Percentiles rank a stretch among this genome's conserved stretches.
phyloP scores from a whole-genome alignment of 2,888 invertebrate genomes.

The Eumerus sabulonum region DNA sequence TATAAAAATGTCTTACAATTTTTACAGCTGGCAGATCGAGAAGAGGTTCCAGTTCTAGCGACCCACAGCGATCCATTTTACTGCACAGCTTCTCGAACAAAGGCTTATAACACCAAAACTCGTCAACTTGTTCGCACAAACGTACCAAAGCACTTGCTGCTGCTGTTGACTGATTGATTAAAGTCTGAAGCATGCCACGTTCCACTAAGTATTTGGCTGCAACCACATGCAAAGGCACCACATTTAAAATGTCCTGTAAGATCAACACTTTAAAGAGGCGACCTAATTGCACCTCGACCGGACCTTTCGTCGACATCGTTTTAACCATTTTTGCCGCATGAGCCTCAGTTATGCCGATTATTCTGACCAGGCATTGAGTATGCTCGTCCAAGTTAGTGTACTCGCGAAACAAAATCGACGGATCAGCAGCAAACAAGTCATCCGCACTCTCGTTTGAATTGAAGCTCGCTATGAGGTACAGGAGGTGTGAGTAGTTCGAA shows the following conservation, averaged over 20 bases:
- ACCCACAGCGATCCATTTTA: conserved; percentile 89
- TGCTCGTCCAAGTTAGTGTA: conserved; percentile 83
- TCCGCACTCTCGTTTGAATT: conserved; percentile 78
- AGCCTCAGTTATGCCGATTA: conserved; percentile 89
- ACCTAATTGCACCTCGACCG: conserved; percentile 79
- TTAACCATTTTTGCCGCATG: conserved; percentile 85
- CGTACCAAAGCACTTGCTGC: conserved; percentile 88
- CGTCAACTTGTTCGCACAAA: conserved; percentile 88
- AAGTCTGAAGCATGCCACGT: conserved; percentile 89
- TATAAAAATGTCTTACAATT: conserved; percentile 81
- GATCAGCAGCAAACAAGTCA: conserved; percentile 84
- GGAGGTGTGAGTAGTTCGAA: conserved; percentile 89
- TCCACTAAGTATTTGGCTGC: conserved; percentile 86
- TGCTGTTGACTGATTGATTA: conserved; percentile 85
- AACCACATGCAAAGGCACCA: conserved; percentile 83
- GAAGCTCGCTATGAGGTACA: conserved; percentile 85
- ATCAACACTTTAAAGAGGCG: conserved; percentile 93
- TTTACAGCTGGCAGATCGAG: conserved; percentile 94
- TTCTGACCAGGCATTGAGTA: conserved; percentile 85
- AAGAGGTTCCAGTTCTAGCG: conserved; percentile 87
- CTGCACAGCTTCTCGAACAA: conserved; percentile 87
- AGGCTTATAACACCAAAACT: conserved; percentile 90
- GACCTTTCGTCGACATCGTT: conserved; percentile 83
- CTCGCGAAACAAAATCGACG: conserved; percentile 78
- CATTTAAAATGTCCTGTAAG: conserved; percentile 88